Evolutionary conservation across 2,888 invertebrate genomes (phyloP), one percentile per base, ranked within the genome.

Genomic region (Phengaris arion): DNA sequence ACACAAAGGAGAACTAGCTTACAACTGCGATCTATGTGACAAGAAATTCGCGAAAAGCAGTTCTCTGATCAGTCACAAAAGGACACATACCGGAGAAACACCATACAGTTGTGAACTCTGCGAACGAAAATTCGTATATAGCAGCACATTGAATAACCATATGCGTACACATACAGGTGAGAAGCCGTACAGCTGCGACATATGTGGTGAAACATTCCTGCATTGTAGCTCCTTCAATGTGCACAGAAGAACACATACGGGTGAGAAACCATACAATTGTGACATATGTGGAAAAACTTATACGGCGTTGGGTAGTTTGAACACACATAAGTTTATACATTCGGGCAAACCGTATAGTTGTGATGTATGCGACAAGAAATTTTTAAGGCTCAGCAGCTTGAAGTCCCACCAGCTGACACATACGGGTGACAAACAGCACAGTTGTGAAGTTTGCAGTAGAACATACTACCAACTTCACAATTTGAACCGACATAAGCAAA

Each of bases 71-170:
- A 52, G 74, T 10, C 74, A 74, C 10, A 74, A 52, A 2, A 12
- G 46, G 5, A 68, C 52, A 0, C 74, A 74, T 22, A 35, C 64
- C 4, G 51, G 51, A 0, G 45, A 51, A 8, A 74, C 48, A 51
- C 68, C 74, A 7, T 74, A 64, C 59, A 64, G 51, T 9, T 74
- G 74, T 64, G 74, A 74, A 7, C 46, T 68, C 2, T 74, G 74
- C 13, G 46, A 51, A 3, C 48, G 51, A 4, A 52, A 48, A 5
- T 74, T 74, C 51, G 59, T 51, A 6, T 22, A 51, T 6, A 68
- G 35, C 9, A 68, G 48, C 35, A 64, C 64, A 2, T 51, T 74
- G 6, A 74, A 59, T 6, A 46, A 22, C 5, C 74, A 74, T 10
- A 74, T 22, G 35, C 59, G 13, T 5, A 64, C 52, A 52, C 74